phyloP scores from a whole-genome alignment of 2,888 invertebrate species.

The Adineta ricciae region DNA sequence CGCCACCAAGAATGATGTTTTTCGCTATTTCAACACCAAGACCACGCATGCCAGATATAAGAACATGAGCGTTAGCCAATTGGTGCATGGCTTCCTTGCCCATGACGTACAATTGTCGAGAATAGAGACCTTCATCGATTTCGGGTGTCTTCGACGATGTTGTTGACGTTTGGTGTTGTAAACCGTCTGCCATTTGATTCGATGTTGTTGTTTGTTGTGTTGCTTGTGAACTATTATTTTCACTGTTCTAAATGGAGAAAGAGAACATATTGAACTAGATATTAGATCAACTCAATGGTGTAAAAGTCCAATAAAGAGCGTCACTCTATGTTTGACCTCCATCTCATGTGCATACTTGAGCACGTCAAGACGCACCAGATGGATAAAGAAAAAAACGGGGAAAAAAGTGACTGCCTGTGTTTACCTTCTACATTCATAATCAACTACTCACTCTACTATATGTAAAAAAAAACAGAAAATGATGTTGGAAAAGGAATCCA shows the following conservation, averaged over 20 bases:
- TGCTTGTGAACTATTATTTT: background rate
- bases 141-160: background rate
- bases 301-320: background rate
- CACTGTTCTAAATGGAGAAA: background rate
- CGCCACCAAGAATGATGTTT: slow-evolving; percentile 92
- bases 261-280: background rate
- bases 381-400: background rate
- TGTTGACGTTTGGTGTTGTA: background rate
- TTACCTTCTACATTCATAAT: background rate
- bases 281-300: background rate
- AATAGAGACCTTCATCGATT: slow-evolving; percentile 27
- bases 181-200: background rate
- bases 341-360: background rate
- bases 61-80: slow-evolving; percentile 85
- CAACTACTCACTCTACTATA: background rate
- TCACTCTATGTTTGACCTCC: background rate
- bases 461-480: background rate
- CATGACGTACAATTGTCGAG: slow-evolving; percentile 54
- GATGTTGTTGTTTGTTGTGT: background rate
- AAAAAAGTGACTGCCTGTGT: background rate
- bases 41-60: slow-evolving; percentile 85
- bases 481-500: background rate
- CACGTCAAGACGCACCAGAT: background rate
- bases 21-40: slow-evolving; percentile 94
- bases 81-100: slow-evolving; percentile 98